These are phyloP conservation scores for Microtus ochrogaster DNA, from an alignment of 2,113 vertebrate species.

Conservation along the genomic window DNA sequence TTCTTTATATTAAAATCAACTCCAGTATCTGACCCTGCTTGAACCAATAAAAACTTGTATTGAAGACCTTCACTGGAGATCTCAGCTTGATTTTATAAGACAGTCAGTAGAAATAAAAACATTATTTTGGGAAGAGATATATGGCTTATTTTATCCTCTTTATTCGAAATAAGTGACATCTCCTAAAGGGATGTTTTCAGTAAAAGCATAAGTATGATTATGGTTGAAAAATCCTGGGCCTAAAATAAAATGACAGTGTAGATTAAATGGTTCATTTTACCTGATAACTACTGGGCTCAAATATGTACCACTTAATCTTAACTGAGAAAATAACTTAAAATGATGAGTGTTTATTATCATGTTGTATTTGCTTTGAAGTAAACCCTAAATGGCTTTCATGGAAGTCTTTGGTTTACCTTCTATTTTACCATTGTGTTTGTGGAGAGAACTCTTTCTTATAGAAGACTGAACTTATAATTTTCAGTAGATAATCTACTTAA, in stretches of 20 bases:
- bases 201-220: not conserved
- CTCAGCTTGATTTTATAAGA: slow-evolving; percentile 42
- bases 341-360: slow-evolving; percentile 79
- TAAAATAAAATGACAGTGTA: slow-evolving; percentile 15
- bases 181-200: slow-evolving; percentile 39
- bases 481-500: slow-evolving; percentile 76
- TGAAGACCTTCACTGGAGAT: slow-evolving; percentile 13
- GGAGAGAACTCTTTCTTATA: slow-evolving; percentile 74
- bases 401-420: slow-evolving; percentile 80
- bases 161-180: slow-evolving; percentile 22
- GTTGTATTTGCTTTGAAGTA: slow-evolving; percentile 83
- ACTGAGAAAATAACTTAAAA: slow-evolving; percentile 79
- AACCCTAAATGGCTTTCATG: slow-evolving; percentile 73
- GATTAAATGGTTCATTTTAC: slow-evolving; percentile 75
- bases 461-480: slow-evolving; percentile 79
- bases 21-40: too few relatives aligned
- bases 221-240: slow-evolving; percentile 20
- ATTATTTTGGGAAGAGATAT: slow-evolving; percentile 37
- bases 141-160: slow-evolving; percentile 12
- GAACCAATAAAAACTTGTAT: not conserved
- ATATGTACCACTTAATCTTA: slow-evolving; percentile 82
- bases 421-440: slow-evolving; percentile 80
- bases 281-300: slow-evolving; percentile 72
- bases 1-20: too few relatives aligned
- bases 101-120: slow-evolving; percentile 57